phyloP scores from a whole-genome alignment of 2,888 invertebrate genomes.

The Xiphydria camelus region DNA sequence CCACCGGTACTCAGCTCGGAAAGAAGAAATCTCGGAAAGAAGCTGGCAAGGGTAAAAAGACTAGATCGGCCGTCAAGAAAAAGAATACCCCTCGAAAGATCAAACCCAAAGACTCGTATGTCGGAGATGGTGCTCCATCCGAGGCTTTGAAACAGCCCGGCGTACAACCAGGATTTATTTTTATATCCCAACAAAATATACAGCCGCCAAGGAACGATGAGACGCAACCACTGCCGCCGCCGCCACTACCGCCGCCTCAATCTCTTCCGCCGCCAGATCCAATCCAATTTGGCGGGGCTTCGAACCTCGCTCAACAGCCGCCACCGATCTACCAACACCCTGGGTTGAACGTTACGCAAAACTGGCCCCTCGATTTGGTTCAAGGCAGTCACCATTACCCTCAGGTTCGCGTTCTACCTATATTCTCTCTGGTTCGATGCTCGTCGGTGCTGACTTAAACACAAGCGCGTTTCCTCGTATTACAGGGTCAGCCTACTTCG shows the following conservation, averaged over 20 bases:
- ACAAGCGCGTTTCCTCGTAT: background rate
- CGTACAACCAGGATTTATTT: constrained; percentile 24
- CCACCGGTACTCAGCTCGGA: constrained; percentile 53
- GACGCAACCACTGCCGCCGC: constrained; percentile 22
- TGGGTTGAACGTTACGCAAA: constrained; percentile 42
- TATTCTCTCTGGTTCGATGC: too few relatives aligned
- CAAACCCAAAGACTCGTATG: constrained; percentile 28
- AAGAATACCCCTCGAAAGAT: constrained; percentile 33
- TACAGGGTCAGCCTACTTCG: constrained; percentile 31
- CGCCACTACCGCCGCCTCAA: constrained; percentile 6
- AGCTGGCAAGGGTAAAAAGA: constrained; percentile 28
- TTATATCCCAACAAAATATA: constrained; percentile 23
- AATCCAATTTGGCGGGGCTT: constrained; percentile 34
- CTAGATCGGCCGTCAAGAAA: constrained; percentile 28
- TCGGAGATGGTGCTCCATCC: constrained; percentile 28
- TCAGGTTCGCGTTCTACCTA: constrained; percentile 34
- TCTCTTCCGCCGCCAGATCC: constrained; percentile 25
- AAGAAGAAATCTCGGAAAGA: constrained; percentile 45
- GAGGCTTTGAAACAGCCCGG: constrained; percentile 26
- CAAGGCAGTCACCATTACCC: constrained; percentile 49
- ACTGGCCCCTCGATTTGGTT: constrained; percentile 52
- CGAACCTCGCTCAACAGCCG: constrained; percentile 39
- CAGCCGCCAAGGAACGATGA: constrained; percentile 22
- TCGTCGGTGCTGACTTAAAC: too few relatives aligned
- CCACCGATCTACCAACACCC: constrained; percentile 44